Evolutionary conservation across 2,888 invertebrate genomes (phyloP).

Genomic region (Macrophya annulata): DNA sequence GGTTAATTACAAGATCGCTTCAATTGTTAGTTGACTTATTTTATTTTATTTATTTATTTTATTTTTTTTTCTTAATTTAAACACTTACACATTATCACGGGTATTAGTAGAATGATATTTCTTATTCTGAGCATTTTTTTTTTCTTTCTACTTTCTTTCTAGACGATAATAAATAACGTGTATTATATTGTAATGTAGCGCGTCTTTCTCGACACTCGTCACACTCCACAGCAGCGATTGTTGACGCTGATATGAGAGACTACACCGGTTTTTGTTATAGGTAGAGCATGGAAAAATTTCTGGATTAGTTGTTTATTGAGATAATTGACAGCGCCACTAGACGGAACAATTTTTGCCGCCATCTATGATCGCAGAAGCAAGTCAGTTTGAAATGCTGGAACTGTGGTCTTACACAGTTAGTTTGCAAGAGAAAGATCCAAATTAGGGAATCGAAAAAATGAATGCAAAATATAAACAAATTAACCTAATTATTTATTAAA

Average conservation of each 20-base stretch:
- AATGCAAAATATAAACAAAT: neutral
- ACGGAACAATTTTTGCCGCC: neutral
- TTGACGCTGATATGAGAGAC: no score
- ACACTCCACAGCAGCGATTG: no score
- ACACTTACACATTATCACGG: constrained; percentile 10
- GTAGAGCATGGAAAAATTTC: no score
- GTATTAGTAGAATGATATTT: neutral
- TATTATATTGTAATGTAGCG: neutral
- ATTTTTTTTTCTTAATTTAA: neutral
- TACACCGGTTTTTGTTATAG: no score
- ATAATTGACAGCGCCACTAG: neutral
- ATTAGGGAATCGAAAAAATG: neutral
- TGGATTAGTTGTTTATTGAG: neutral
- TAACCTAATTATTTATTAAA: neutral
- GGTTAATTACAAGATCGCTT: no score
- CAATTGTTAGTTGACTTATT: neutral
- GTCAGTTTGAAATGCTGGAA: no score
- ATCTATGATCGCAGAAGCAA: neutral
- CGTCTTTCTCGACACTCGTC: neutral
- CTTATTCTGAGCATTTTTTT: constrained; percentile 3
- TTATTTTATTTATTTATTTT: neutral
- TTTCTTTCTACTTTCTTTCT: neutral
- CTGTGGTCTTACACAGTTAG: no score
- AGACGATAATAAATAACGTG: neutral
- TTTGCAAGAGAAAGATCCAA: no score